Evolutionary conservation across 2,888 invertebrate genomes (phyloP), one percentile per base, ranked within the genome.

Genomic region (Lypha dubia): DNA sequence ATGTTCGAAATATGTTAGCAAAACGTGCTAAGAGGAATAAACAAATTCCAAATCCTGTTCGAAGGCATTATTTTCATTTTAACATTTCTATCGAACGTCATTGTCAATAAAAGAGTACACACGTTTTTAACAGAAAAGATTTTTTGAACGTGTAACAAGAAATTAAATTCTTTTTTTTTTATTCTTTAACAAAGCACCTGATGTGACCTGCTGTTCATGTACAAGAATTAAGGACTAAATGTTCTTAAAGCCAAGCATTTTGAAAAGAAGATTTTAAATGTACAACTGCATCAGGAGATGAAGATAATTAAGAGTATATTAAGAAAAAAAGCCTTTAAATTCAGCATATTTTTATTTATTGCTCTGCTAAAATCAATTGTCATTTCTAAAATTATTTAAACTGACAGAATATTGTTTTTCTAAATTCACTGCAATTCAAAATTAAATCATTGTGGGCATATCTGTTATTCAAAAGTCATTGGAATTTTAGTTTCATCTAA

Each of bases 391-490:
- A 46, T 56, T 49, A 62, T 81, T 51, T 11, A 44, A 68, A 53
- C 13, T 38, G 6, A 41, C 53, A 24, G 9, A 51, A 35, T 60
- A 51, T 62, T 82, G 49, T 44, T 46, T 58, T 38, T 65, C 68
- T 49, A 65, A 49, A 32, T 38, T 32, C 73, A 60, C 67, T 56
- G 28, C n/a, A n/a, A n/a, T 32, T 71, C 4, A n/a, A 62, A 44
- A 46, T 62, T n/a, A 9, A 63, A 56, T 49, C 46, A 60, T 28
- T 38, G 28, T 28, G 5, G 20, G 67, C 60, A 51, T 77, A 73
- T 68, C 67, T 56, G 53, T 35, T 76, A 49, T 77, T 68, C 60
- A 73, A 75, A 62, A 67, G 84, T 80, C 84, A 84, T 80, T 84
- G 74, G 70, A 63, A 74, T 77, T 81, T 81, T 70, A 74, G 44